Evolutionary conservation across 2,888 invertebrate genomes (phyloP).

Genomic region (Anagyrus pseudococci): DNA sequence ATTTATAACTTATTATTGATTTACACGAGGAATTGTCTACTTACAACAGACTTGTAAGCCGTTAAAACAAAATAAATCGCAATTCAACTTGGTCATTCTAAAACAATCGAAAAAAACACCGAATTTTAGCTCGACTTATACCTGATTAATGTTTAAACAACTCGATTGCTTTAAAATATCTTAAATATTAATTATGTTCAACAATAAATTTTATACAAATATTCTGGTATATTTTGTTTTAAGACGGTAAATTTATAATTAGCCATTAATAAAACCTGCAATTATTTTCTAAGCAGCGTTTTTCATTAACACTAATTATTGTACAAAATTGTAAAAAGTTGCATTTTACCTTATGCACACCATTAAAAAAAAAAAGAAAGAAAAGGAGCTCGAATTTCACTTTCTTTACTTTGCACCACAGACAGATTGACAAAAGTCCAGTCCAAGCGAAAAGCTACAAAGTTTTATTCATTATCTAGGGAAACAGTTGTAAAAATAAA

Average conservation of each 20-base stretch:
- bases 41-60: no score
- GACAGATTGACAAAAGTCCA: conserved; percentile 32
- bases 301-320: conserved; percentile 19
- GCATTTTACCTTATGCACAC: conserved; percentile 25
- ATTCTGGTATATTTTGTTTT: conserved; percentile 1
- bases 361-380: conserved; percentile 16
- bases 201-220: conserved; percentile 23
- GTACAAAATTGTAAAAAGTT: conserved; percentile 38
- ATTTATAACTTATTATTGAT: conserved; percentile 8
- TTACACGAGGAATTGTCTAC: neutral
- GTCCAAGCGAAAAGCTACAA: conserved; percentile 15
- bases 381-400: conserved; percentile 17
- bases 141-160: conserved; percentile 7
- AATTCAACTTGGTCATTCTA: conserved; percentile 8
- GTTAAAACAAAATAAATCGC: conserved; percentile 20
- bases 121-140: neutral
- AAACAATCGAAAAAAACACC: conserved; percentile 23
- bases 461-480: conserved; percentile 12
- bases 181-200: conserved; percentile 7
- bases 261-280: conserved; percentile 17
- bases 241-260: conserved; percentile 8
- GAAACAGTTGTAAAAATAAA: conserved; percentile 14
- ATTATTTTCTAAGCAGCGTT: conserved; percentile 11
- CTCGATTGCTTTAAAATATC: conserved; percentile 24
- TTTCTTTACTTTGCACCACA: conserved; percentile 22